These are phyloP conservation scores for Diacarnus erythraeanus DNA, from an alignment of 37 sponge, comb jelly and placozoan species.

Conservation along the genomic window DNA sequence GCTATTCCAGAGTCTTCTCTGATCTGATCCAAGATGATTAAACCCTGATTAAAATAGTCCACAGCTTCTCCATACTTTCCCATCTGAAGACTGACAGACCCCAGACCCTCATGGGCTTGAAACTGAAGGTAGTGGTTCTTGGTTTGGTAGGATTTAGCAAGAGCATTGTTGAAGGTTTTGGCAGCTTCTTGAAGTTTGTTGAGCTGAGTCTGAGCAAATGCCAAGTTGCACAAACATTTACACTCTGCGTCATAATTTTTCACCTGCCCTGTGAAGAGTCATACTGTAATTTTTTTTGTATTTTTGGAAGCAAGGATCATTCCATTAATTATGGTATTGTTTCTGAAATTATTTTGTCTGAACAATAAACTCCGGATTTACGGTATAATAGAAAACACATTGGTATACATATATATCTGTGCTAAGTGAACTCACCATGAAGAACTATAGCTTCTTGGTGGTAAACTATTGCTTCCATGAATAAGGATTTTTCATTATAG, in stretches of 20 bases:
- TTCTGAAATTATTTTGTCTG: too few species aligned
- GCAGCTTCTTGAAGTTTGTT: conserved; percentile 31
- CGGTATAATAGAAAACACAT: not conserved
- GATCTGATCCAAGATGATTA: conserved; percentile 41
- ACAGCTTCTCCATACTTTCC: conserved; percentile 37
- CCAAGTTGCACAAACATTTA: conserved; percentile 77
- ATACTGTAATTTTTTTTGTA: too few species aligned
- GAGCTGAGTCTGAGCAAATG: conserved; percentile 62
- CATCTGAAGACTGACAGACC: conserved; percentile 39
- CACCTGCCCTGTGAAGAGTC: conserved; percentile 18
- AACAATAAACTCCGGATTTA: not conserved
- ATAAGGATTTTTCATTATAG: conserved; percentile 67
- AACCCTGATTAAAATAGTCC: conserved; percentile 48
- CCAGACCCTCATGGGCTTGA: conserved; percentile 74
- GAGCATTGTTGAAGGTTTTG: conserved; percentile 38
- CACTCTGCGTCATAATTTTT: conserved; percentile 45
- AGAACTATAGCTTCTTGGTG: conserved; percentile 65
- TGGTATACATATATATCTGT: not conserved
- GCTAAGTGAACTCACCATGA: conserved; percentile 30
- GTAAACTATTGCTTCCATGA: conserved; percentile 54
- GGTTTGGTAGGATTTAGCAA: conserved; percentile 20
- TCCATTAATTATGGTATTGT: too few species aligned
- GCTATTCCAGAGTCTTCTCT: conserved; percentile 60
- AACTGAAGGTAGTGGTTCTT: conserved; percentile 56
- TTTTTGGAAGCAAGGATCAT: too few species aligned